A percentile compares a stretch with the other conserved stretches of the same genome.
Conservation (phyloP, 2,113 vertebrate species). For the Sceloporus tristichus region DNA sequence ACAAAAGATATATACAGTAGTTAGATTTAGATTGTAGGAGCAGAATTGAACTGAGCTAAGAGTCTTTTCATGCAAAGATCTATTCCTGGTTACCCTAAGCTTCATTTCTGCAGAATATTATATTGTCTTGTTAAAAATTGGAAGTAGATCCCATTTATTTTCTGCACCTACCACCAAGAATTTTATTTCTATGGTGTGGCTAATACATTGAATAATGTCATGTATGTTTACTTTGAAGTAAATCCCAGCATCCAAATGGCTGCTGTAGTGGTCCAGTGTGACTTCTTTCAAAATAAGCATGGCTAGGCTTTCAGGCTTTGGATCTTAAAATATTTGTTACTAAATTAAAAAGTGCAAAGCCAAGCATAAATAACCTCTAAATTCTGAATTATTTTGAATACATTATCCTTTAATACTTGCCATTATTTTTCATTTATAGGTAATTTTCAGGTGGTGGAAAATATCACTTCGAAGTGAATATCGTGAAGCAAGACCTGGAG, state of each 20-base stretch:
- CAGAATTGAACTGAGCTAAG: background rate
- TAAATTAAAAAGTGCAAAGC: background rate
- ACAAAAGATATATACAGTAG: background rate
- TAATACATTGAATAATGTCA: too few species aligned
- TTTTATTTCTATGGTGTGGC: too few species aligned
- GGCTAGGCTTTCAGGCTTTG: background rate
- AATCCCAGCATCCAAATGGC: background rate
- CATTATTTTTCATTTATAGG: constrained; percentile 57
- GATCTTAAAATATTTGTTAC: background rate
- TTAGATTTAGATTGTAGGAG: background rate
- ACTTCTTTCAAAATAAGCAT: too few species aligned
- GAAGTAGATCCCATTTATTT: too few species aligned
- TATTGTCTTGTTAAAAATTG: too few species aligned
- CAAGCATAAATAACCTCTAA: background rate
- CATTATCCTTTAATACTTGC: background rate
- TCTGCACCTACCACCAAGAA: too few species aligned
- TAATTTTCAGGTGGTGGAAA: constrained; percentile 82
- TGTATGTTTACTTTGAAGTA: background rate
- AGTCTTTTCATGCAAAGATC: too few species aligned
- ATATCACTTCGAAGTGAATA: constrained; percentile 78
- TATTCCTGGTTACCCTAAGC: too few species aligned
- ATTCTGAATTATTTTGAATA: background rate
- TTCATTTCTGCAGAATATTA: too few species aligned
- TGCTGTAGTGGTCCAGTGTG: too few species aligned
- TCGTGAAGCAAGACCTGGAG: constrained; percentile 70